These are phyloP conservation scores for Athene cunicularia DNA, from an alignment of 2,113 vertebrate species.

Conservation along the genomic window DNA sequence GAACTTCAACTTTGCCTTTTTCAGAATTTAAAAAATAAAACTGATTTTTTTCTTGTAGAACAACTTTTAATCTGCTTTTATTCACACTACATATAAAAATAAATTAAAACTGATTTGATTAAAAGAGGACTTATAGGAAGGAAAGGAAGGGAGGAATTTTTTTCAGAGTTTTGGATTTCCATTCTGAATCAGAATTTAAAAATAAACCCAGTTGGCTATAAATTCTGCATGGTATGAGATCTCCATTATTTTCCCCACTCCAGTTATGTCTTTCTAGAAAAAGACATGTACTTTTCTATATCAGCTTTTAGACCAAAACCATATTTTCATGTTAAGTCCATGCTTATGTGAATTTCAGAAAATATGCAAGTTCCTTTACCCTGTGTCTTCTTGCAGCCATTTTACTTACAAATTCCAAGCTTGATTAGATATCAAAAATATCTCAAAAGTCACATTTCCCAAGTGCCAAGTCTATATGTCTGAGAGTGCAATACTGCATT, in stretches of 20 bases:
- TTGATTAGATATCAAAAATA: background rate
- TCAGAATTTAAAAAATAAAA: background rate
- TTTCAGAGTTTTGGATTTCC: background rate
- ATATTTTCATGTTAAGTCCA: background rate
- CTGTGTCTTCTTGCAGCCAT: background rate
- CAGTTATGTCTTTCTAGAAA: background rate
- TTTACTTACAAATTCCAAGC: background rate
- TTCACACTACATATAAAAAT: background rate
- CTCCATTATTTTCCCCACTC: background rate
- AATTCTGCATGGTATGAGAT: background rate
- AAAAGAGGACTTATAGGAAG: accelerated
- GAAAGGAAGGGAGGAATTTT: background rate
- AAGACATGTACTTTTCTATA: background rate
- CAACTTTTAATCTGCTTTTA: background rate
- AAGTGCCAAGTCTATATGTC: background rate
- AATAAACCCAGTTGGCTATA: background rate
- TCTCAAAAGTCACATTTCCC: background rate
- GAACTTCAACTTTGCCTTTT: background rate
- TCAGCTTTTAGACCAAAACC: background rate
- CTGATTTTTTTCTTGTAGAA: background rate
- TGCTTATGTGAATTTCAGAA: background rate
- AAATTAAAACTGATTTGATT: background rate
- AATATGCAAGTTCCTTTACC: background rate
- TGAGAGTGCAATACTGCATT: background rate
- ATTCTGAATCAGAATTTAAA: background rate